Evolutionary conservation across 1,140 invertebrate species (phyloP), one percentile per base, ranked within the genome.

Genomic region (Scylla paramamosain): DNA sequence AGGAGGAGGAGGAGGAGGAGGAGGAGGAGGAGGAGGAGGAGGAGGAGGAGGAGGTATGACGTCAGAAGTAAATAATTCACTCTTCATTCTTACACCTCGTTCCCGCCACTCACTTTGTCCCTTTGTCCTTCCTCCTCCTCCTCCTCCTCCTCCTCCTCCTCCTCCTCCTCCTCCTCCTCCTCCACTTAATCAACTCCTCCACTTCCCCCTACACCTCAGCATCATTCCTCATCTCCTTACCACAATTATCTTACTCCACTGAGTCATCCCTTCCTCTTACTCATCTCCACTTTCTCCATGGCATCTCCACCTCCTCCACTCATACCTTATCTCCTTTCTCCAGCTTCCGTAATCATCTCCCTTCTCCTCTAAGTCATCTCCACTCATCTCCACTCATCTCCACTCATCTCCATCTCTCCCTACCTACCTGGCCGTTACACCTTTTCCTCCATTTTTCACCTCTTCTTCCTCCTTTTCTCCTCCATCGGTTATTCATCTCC

Each of bases 1-100:
- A 2, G 67, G 8, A 77, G 8, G n/a, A 77, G 25, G n/a, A n/a
- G n/a, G 2, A n/a, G n/a, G 8, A 20, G 1, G 7, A 77, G 20
- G 20, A 77, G 67, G 67, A 77, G 67, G 67, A 77, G 67, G 52
- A 59, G 52, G 67, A 77, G 67, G 67, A 77, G 67, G 67, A 77
- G 67, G 67, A 77, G 67, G 67, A n/a, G 67, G 67, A 77, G 67
- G 67, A 77, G 67, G 67, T 2, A 77, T 77, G 67, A 77, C 67
- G 67, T 77, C 67, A 77, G 67, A n/a, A n/a, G 67, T 77, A 77
- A 77, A 77, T 77, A 77, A 77, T 77, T 77, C 67, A 77, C 67
- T 77, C n/a, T n/a, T 77, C 67, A 77, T 77, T 77, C 67, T 77
- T 77, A 77, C n/a, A n/a, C 67, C 67, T 77, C 67, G 25, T 77